Conservation (phyloP, 1,140 invertebrate species). For the Acyrthosiphon pisum region DNA sequence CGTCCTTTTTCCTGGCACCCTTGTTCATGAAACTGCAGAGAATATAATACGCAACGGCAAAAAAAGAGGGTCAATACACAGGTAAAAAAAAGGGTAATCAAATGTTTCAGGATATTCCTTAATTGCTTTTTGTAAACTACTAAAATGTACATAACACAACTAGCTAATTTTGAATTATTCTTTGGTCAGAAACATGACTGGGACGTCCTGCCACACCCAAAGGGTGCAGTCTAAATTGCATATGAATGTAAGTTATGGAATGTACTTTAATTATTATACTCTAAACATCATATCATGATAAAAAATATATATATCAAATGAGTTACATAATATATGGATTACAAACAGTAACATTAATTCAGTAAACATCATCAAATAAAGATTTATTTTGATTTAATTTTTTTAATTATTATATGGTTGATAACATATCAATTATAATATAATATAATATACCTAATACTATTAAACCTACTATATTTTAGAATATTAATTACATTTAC, state of each 20-base stretch:
- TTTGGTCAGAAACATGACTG: background rate
- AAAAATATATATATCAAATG: background rate
- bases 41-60: background rate
- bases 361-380: background rate
- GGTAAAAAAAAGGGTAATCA: conserved; percentile 13
- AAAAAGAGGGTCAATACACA: background rate
- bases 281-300: background rate
- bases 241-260: conserved; percentile 8
- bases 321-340: background rate
- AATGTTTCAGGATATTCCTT: conserved; percentile 24
- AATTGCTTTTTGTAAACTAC: conserved; percentile 16
- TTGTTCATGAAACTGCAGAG: background rate
- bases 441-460: background rate
- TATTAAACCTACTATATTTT: background rate
- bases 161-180: conserved; percentile 36
- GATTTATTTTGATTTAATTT: background rate
- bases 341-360: background rate
- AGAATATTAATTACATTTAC: background rate
- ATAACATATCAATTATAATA: no score
- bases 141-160: background rate
- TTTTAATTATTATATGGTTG: background rate
- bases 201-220: conserved; percentile 31
- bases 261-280: background rate
- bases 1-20: background rate
- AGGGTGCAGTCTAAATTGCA: conserved; percentile 6